phyloP scores from a whole-genome alignment of 1,140 invertebrate species.

The Bacillus rossius region DNA sequence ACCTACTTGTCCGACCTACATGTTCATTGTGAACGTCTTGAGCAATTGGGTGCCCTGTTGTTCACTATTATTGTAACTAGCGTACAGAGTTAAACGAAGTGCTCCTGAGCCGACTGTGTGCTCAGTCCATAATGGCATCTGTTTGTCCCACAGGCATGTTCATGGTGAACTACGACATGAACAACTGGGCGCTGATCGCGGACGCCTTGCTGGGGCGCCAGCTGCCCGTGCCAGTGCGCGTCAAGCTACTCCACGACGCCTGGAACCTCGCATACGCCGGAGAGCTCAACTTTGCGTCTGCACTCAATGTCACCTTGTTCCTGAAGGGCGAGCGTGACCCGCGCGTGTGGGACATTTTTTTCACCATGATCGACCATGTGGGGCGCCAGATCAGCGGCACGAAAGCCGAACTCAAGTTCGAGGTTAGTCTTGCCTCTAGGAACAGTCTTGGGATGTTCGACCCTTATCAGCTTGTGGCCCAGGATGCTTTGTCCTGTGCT shows the following conservation, averaged over 20 bases:
- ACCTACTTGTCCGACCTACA: too few species aligned
- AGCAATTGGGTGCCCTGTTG: too few species aligned
- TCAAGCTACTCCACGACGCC: slow-evolving; percentile 69
- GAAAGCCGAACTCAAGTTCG: slow-evolving; percentile 57
- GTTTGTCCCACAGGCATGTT: slow-evolving; percentile 74
- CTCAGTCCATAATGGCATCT: too few species aligned
- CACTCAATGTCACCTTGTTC: slow-evolving; percentile 69
- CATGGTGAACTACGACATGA: slow-evolving; percentile 71
- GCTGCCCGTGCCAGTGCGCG: slow-evolving; percentile 35
- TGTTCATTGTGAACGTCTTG: too few species aligned
- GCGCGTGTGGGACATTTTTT: slow-evolving; percentile 70
- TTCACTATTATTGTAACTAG: too few species aligned
- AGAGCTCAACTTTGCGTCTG: slow-evolving; percentile 59
- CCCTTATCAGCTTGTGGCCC: too few species aligned
- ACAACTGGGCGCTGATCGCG: slow-evolving; percentile 71
- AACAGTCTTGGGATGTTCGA: too few species aligned
- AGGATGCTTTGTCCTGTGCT: too few species aligned
- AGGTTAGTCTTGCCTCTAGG: slow-evolving; percentile 46
- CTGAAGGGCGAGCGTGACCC: slow-evolving; percentile 61
- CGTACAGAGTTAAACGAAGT: too few species aligned
- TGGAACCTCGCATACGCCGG: slow-evolving; percentile 76
- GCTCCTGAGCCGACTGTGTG: too few species aligned
- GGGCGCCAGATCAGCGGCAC: slow-evolving; percentile 61
- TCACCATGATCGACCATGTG: slow-evolving; percentile 72
- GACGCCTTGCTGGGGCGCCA: slow-evolving; percentile 50